These are phyloP conservation scores for Cosmia trapezina DNA, from an alignment of 2,888 invertebrate species.

Conservation along the genomic window DNA sequence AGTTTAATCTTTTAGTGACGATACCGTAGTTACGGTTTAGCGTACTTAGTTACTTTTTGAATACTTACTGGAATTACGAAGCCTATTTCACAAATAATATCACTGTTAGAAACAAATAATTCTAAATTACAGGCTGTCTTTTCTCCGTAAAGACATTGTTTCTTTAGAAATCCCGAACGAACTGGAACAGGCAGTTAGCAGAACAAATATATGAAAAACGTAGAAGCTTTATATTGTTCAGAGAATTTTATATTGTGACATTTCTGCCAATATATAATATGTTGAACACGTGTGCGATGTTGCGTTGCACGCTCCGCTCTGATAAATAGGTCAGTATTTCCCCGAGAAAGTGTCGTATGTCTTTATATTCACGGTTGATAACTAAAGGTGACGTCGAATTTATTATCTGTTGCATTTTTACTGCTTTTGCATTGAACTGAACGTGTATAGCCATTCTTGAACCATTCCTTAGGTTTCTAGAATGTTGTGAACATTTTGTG, in stretches of 20 bases:
- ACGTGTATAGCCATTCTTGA: neutral
- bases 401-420: conserved; percentile 27
- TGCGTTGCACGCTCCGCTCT: conserved; percentile 31
- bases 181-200: conserved; percentile 8
- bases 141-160: neutral
- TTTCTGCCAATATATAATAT: conserved; percentile 24
- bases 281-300: conserved; percentile 26
- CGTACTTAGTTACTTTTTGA: too few species aligned
- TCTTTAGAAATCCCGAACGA: conserved; percentile 2
- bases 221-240: conserved; percentile 9
- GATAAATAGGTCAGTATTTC: conserved; percentile 40
- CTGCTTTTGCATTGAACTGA: conserved; percentile 8
- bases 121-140: neutral
- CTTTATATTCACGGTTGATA: conserved; percentile 34
- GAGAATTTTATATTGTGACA: conserved; percentile 34
- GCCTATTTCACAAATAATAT: too few species aligned
- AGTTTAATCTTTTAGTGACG: too few species aligned
- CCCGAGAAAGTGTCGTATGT: neutral
- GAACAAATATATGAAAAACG: conserved; percentile 8
- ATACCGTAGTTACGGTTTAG: neutral
- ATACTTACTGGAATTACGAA: too few species aligned
- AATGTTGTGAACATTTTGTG: neutral
- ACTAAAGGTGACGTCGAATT: conserved; percentile 14
- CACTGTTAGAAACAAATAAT: neutral
- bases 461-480: too few species aligned